Base-by-base conservation (phyloP, 2,113 vertebrate genomes). In the Corythornis cristatus region DNA sequence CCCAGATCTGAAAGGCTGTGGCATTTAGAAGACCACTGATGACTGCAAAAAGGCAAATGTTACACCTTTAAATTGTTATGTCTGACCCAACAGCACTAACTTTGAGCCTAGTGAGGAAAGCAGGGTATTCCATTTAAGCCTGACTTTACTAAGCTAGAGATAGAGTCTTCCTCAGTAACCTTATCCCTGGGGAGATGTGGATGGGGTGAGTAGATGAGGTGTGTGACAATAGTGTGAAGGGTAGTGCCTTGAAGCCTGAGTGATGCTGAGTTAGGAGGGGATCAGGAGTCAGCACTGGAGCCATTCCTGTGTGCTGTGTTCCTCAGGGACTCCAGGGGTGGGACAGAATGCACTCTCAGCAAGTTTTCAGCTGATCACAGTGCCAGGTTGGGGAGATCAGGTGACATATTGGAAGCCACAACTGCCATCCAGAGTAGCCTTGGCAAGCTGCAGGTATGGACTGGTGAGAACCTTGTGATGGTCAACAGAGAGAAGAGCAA, bases 401-500 rank as follows among this genome's bases (percentile, higher is more conserved):
- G 15, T 58, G 40, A 14, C 22, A 11, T 12, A 31, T 20, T 54
- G 56, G 53, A 91, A 45, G 42, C 56, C 18, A 16, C 33, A 35
- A 33, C 71, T 85, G 33, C 23, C 37, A 28, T 82, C 50, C 65
- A 81, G 56, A 46, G 60, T 33, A 51, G 35, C 65, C 65, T 86
- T 74, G 77, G 66, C 65, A 87, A 81, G 65, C 57, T 75, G 43
- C 48, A 40, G 42, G 74, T 86, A 28, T 2, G 1, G 51, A 71
- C 66, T 58, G 48, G 40, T 9, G n/a, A 87, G 66, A 94, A 6
- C 22, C 57, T 72, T 4, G 5, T 75, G 46, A 29, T 87, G 50
- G 43, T 93, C 88, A 89, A 65, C 58, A 87, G 35, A 83, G 58
- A 33, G 29, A 58, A 74, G 81, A 64, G 57, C 81, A 51, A 89